Conservation (phyloP, 35 echinoderm and acorn worm genomes). For the Patiria miniata region DNA sequence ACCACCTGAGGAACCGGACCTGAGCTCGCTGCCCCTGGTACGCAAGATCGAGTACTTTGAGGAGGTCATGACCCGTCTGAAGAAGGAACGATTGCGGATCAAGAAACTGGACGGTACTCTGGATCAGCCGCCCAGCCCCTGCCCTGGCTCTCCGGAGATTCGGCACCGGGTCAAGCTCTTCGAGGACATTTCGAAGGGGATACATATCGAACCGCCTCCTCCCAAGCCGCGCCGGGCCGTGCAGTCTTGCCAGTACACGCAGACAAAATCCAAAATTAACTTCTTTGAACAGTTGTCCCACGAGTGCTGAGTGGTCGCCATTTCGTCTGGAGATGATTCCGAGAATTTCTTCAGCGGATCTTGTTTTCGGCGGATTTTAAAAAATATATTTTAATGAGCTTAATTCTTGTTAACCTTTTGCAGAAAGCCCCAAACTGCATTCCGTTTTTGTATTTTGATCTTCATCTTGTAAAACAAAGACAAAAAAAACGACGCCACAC, state of each 20-base stretch:
- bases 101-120: constrained; percentile 16
- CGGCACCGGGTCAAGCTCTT: constrained; percentile 58
- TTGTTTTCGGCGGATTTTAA: too few relatives aligned
- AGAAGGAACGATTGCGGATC: constrained; percentile 18
- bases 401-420: too few relatives aligned
- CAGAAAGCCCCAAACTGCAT: too few relatives aligned
- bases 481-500: too few relatives aligned
- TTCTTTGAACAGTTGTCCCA: constrained; percentile 57
- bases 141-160: constrained; percentile 6
- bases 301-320: background rate
- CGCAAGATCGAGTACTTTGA: constrained; percentile 66
- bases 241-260: constrained; percentile 39
- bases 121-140: constrained; percentile 1
- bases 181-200: constrained; percentile 49
- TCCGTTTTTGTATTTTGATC: too few relatives aligned
- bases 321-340: too few relatives aligned
- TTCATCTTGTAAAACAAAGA: too few relatives aligned
- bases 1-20: constrained; percentile 11
- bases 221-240: constrained; percentile 51
- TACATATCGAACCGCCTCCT: background rate
- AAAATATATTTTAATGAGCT: too few relatives aligned
- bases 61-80: constrained; percentile 1
- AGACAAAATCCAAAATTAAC: constrained; percentile 59
- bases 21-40: constrained; percentile 9
- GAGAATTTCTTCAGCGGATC: too few relatives aligned